These are phyloP conservation scores for Macaria liturata DNA, from an alignment of 2,888 invertebrate species.

Conservation along the genomic window DNA sequence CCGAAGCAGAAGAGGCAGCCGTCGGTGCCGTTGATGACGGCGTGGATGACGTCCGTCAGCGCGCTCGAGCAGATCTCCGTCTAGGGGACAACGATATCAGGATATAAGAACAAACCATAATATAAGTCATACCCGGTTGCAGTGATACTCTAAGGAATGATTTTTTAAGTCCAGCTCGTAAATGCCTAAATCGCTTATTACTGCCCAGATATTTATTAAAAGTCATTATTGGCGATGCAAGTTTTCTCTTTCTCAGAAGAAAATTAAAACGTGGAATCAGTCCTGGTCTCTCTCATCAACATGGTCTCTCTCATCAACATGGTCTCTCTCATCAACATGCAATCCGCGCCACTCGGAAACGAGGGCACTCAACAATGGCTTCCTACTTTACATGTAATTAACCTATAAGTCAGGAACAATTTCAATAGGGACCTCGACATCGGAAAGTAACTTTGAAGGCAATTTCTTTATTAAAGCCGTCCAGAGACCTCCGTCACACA, in stretches of 20 bases:
- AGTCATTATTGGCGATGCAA: no score
- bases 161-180: no score
- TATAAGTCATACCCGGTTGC: no score
- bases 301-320: background rate
- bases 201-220: no score
- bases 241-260: no score
- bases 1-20: conserved; percentile 96
- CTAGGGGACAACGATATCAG: conserved; percentile 64
- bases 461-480: conserved; percentile 29
- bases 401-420: conserved; percentile 14
- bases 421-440: conserved; percentile 12
- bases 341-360: background rate
- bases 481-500: conserved; percentile 30
- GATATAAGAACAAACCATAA: no score
- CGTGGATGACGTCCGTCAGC: conserved; percentile 96
- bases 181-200: no score
- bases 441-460: conserved; percentile 24
- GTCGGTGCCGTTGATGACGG: conserved; percentile 96
- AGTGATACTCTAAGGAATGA: no score
- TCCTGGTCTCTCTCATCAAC: background rate
- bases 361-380: background rate
- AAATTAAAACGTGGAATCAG: no score
- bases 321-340: background rate
- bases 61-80: conserved; percentile 95
- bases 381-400: conserved; percentile 8